Evolutionary conservation across 2,888 invertebrate species (phyloP), one percentile per base, ranked within the genome.

Genomic region (Nomada fabriciana): DNA sequence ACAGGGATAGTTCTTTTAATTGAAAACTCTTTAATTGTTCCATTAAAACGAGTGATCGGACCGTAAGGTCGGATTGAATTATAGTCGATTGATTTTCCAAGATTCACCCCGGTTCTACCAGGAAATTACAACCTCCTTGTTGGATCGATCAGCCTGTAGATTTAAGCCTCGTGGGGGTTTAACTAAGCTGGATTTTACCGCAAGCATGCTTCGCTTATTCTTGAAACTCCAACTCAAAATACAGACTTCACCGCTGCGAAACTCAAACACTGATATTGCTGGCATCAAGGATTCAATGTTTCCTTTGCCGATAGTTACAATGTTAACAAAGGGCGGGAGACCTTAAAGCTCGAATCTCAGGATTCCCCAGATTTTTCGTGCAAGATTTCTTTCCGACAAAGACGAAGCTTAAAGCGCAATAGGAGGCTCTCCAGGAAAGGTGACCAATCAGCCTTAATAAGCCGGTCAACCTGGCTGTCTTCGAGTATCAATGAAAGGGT

Each of bases 21-120:
- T 69, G 61, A n/a, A 18, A 20, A 11, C 11, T n/a, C 25, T 75
- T 60, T 60, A 70, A 75, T 60, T 52, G 70, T 36, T 15, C 60
- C 25, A 53, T 53, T 61, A 60, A 43, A 69, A 69, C 43, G 43
- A 42, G 43, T 70, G 53, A 60, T 25, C 29, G 47, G 1, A 29
- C 23, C 9, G 52, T 20, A 60, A 61, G 42, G 10, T 42, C 36
- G 2, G 42, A n/a, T n/a, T 18, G 42, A n/a, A 60, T 18, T 60
- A 18, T 60, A 60, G 36, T n/a, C 36, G 60, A 60, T 60, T 42
- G 36, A 60, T 60, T 60, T 36, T 60, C 25, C 18, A 36, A 36
- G n/a, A 36, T 60, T 55, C 55, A 11, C 13, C 55, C 20, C 3
- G 11, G 23, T 23, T 23, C 23, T 11, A 23, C 20, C 10, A 36